Percentiles rank a stretch among this genome's conserved stretches.
Conservation (phyloP, 1,140 invertebrate species). For the Lasaia peninsularis region DNA sequence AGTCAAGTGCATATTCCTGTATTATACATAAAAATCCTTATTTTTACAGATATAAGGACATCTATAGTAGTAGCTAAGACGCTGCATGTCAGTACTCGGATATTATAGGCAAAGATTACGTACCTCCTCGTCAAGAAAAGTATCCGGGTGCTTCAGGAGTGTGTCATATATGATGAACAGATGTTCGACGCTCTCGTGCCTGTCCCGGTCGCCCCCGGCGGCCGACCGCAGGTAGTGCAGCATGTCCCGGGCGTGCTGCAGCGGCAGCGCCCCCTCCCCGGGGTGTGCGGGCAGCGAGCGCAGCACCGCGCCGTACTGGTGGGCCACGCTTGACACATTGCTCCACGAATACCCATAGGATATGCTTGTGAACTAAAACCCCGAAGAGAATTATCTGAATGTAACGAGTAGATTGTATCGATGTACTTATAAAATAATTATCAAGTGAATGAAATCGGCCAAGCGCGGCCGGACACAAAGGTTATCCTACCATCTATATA, state of each 20-base stretch:
- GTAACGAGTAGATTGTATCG: not conserved
- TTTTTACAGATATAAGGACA: too few species aligned
- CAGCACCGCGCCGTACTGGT: constrained; percentile 72
- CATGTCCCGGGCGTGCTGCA: constrained; percentile 51
- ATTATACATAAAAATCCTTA: too few species aligned
- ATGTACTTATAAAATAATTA: not conserved
- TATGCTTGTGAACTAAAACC: constrained; percentile 78
- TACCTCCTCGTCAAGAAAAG: constrained; percentile 67
- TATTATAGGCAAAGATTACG: too few species aligned
- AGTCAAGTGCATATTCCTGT: too few species aligned
- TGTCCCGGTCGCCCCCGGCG: constrained; percentile 41
- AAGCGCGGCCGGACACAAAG: too few species aligned
- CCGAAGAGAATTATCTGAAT: not conserved
- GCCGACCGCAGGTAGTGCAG: constrained; percentile 55
- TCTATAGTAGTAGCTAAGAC: too few species aligned
- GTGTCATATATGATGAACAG: constrained; percentile 59
- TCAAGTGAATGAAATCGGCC: too few species aligned
- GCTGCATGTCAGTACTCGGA: too few species aligned
- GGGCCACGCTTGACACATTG: constrained; percentile 64
- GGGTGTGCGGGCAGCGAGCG: constrained; percentile 76
- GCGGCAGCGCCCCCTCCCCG: constrained; percentile 73
- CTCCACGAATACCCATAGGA: constrained; percentile 83
- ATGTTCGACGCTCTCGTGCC: constrained; percentile 43
- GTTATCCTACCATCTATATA: too few species aligned
- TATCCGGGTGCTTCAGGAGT: constrained; percentile 59